phyloP scores from a whole-genome alignment of 2,797 vertebrate genomes.

The Coregonus sp. region DNA sequence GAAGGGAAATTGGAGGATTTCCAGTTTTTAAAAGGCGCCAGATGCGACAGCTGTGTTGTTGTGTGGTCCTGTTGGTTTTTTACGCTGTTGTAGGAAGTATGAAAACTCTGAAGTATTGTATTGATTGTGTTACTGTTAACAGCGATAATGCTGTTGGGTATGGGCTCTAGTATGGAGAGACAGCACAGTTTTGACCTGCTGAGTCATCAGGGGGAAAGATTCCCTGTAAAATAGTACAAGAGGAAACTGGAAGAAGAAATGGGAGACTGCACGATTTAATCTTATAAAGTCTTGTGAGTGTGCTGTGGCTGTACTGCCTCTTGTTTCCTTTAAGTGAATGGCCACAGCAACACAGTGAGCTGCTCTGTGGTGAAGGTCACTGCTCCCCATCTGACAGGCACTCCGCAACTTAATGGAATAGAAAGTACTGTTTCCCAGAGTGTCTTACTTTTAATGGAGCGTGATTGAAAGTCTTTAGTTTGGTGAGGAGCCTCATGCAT shows the following conservation, averaged over 20 bases:
- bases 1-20: slow-evolving; percentile 38
- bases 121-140: slow-evolving; percentile 50
- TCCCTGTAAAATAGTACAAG: slow-evolving; percentile 58
- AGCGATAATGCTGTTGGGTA: slow-evolving; percentile 49
- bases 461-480: slow-evolving; percentile 63
- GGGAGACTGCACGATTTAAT: slow-evolving; percentile 33
- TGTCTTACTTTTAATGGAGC: slow-evolving; percentile 71
- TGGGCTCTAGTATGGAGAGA: slow-evolving; percentile 41
- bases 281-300: slow-evolving; percentile 19
- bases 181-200: slow-evolving; percentile 41
- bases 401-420: slow-evolving; percentile 44
- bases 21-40: slow-evolving; percentile 33
- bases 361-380: slow-evolving; percentile 12
- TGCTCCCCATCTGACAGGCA: slow-evolving; percentile 8
- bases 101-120: slow-evolving; percentile 47
- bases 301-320: slow-evolving; percentile 24
- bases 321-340: slow-evolving; percentile 74
- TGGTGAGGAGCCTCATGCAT: slow-evolving; percentile 47
- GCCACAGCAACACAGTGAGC: slow-evolving; percentile 24
- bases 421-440: slow-evolving; percentile 67
- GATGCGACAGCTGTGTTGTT: slow-evolving; percentile 45
- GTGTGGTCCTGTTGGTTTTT: slow-evolving; percentile 59
- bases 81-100: slow-evolving; percentile 61
- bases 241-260: slow-evolving; percentile 35
- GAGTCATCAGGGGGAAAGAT: slow-evolving; percentile 45